Conservation (phyloP, 2,888 invertebrate species). For the Norana najaformis region DNA sequence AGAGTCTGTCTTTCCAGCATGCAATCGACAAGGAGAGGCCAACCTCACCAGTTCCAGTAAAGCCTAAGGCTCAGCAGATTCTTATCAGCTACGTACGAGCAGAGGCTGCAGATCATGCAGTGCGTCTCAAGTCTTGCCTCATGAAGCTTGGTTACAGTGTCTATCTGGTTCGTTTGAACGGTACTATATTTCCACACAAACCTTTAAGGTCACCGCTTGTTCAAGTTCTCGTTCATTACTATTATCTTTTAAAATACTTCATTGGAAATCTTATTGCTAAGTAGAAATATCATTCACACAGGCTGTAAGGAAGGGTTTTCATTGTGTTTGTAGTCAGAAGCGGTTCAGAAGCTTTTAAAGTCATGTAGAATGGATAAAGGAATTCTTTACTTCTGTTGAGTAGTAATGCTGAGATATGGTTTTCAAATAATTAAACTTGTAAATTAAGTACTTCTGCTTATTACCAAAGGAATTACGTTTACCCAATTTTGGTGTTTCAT, state of each 20-base stretch:
- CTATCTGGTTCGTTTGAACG: conserved; percentile 53
- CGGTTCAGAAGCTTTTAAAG: not conserved
- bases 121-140: conserved; percentile 57
- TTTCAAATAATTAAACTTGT: not conserved
- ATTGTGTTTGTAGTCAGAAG: not conserved
- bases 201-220: too few relatives aligned
- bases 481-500: too few relatives aligned
- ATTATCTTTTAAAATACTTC: not conserved
- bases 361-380: not conserved
- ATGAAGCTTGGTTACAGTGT: conserved; percentile 59
- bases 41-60: not conserved
- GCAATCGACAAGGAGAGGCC: conserved; percentile 1
- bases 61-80: conserved; percentile 51
- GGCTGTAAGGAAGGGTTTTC: too few relatives aligned
- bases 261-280: not conserved
- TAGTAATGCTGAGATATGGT: not conserved
- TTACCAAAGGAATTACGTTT: too few relatives aligned
- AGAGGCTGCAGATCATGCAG: conserved; percentile 62
- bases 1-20: not conserved
- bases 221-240: not conserved
- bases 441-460: not conserved
- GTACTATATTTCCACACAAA: not conserved
- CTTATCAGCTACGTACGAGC: conserved; percentile 62
- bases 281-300: not conserved
- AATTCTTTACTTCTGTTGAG: not conserved